Conservation (phyloP, 2,113 vertebrate species). For the Ibidorhyncha struthersii region DNA sequence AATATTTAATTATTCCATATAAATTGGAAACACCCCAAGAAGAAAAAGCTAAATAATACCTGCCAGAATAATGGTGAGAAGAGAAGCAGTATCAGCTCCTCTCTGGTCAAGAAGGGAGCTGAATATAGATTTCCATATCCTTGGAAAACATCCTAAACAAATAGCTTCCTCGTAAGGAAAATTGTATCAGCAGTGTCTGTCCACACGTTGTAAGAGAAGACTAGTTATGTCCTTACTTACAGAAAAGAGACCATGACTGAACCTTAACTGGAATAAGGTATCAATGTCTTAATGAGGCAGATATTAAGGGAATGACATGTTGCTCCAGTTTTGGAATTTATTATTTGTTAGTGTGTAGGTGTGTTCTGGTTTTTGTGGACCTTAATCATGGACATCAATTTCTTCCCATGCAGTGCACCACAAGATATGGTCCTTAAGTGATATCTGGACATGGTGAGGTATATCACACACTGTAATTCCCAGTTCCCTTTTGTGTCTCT, state of each 20-base stretch:
- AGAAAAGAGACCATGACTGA: background rate
- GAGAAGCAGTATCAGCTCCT: background rate
- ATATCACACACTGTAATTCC: background rate
- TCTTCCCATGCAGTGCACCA: background rate
- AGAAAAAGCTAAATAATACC: background rate
- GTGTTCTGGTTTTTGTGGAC: background rate
- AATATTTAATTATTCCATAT: background rate
- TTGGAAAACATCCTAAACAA: background rate
- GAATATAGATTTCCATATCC: background rate
- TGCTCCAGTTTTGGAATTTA: background rate
- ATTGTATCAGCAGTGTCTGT: background rate
- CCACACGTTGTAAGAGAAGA: fast-evolving
- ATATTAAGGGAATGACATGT: background rate
- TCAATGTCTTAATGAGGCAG: background rate
- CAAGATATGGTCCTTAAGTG: background rate
- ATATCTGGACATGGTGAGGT: background rate
- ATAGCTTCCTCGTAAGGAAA: background rate
- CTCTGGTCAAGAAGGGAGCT: background rate
- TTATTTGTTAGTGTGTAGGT: background rate
- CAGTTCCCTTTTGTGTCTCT: background rate
- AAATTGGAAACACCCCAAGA: background rate
- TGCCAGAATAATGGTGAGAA: background rate
- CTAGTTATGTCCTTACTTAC: background rate
- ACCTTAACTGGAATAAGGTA: background rate
- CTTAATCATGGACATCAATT: background rate